phyloP scores from a whole-genome alignment of 2,888 invertebrate species.

The Cheiracanthium punctorium region DNA sequence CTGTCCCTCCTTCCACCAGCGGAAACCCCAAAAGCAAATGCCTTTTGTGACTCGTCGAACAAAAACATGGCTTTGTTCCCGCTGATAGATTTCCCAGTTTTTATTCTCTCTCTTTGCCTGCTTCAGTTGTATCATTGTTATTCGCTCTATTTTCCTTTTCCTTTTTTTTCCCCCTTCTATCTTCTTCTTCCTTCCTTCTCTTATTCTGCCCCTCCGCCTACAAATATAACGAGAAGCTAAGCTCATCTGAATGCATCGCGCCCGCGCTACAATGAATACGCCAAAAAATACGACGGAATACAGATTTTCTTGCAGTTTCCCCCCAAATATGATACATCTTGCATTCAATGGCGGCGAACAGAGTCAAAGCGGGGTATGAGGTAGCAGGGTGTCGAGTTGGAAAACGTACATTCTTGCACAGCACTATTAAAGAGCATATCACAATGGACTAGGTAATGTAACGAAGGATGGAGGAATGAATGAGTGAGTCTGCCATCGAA shows the following conservation, averaged over 20 bases:
- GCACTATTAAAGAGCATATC: not conserved
- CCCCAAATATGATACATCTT: not conserved
- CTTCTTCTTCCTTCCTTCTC: too few relatives aligned
- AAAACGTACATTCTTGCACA: not conserved
- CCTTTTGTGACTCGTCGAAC: conserved; percentile 36
- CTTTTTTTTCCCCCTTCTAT: conserved; percentile 19
- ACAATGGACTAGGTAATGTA: not conserved
- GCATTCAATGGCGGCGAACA: not conserved
- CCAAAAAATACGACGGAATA: conserved; percentile 32
- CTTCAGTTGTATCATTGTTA: conserved; percentile 29
- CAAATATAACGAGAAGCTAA: conserved; percentile 60
- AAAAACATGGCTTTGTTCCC: conserved; percentile 54
- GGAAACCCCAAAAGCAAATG: conserved; percentile 46
- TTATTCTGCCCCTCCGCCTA: not conserved
- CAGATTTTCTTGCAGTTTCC: conserved; percentile 14
- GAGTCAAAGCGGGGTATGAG: not conserved
- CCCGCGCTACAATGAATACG: conserved; percentile 24
- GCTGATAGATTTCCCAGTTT: conserved; percentile 49
- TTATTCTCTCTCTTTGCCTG: not conserved
- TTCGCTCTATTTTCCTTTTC: conserved; percentile 10
- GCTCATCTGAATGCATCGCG: conserved; percentile 40
- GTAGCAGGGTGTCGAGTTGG: not conserved
- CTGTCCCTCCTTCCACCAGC: conserved; percentile 9
- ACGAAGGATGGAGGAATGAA: not conserved
- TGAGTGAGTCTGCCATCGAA: not conserved